Evolutionary conservation across 1,140 invertebrate species (phyloP), one percentile per base, ranked within the genome.

Genomic region (Coenobita brevimanus): DNA sequence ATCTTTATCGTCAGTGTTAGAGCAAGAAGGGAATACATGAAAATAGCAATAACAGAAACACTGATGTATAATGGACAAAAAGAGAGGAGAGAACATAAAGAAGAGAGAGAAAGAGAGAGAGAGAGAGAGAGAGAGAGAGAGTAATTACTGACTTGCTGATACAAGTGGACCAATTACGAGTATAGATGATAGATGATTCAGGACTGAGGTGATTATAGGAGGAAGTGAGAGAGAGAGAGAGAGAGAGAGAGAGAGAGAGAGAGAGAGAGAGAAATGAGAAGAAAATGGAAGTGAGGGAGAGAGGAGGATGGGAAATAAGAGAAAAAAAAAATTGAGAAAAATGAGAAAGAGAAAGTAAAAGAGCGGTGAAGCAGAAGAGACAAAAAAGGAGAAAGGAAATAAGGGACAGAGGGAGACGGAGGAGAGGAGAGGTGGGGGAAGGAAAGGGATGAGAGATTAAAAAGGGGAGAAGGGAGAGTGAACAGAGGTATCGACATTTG

Each of bases 21-120:
- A n/a, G n/a, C n/a, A n/a, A n/a, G n/a, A n/a, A n/a, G n/a, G n/a
- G n/a, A n/a, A n/a, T n/a, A n/a, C n/a, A n/a, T n/a, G n/a, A 62
- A 24, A 62, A 24, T n/a, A 24, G 27, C 17, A 62, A 24, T n/a
- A 24, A 62, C 17, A 62, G 57, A 62, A 24, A 62, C 17, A 62
- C 17, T n/a, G 57, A 62, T 17, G 27, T 17, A 62, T 17, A 62
- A 24, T n/a, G 57, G 27, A 24, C 21, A 24, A 62, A 24, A 62
- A 24, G 27, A 24, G 27, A 24, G 27, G 57, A 62, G 57, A 62
- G 57, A 62, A 24, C 21, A 24, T n/a, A 24, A 62, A 24, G 27
- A 24, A 62, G 57, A 62, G 57, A 62, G 57, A 62, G 57, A 62
- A 24, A 62, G 57, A 62, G 57, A 62, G 57, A 62, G 57, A 62